Percentiles rank a stretch among this genome's conserved stretches.
phyloP scores from a whole-genome alignment of 1,140 invertebrate species.

The Cephus cinctus region DNA sequence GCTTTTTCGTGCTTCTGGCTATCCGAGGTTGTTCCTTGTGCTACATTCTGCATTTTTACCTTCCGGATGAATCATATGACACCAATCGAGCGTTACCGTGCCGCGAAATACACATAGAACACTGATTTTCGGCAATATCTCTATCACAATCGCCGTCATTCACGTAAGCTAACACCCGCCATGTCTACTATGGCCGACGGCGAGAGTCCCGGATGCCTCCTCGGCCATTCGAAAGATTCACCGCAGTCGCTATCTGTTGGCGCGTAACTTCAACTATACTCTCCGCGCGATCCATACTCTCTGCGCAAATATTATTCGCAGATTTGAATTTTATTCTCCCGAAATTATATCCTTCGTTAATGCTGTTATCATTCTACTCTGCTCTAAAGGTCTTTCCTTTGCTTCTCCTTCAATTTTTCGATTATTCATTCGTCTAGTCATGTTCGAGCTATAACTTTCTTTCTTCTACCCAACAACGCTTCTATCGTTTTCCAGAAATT shows the following conservation, averaged over 20 bases:
- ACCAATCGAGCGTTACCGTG: conserved; percentile 58
- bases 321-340: too few species aligned
- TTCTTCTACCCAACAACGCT: too few species aligned
- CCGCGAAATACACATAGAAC: conserved; percentile 42
- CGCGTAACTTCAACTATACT: conserved; percentile 5
- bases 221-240: conserved; percentile 17
- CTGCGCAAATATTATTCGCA: too few species aligned
- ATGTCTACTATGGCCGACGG: conserved; percentile 64
- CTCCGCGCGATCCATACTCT: too few species aligned
- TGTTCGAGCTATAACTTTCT: too few species aligned
- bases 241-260: conserved; percentile 5
- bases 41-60: conserved; percentile 88
- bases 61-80: conserved; percentile 63
- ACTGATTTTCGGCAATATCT: conserved; percentile 37
- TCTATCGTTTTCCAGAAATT: too few species aligned
- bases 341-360: too few species aligned
- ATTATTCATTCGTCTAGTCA: too few species aligned
- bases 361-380: too few species aligned
- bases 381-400: too few species aligned
- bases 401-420: too few species aligned
- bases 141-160: conserved; percentile 61
- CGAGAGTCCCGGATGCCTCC: conserved; percentile 27
- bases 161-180: conserved; percentile 70
- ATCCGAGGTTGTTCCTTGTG: conserved; percentile 71
- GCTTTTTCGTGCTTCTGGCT: conserved; percentile 74